Conservation (phyloP, 2,797 vertebrate genomes). For the Masticophis lateralis region DNA sequence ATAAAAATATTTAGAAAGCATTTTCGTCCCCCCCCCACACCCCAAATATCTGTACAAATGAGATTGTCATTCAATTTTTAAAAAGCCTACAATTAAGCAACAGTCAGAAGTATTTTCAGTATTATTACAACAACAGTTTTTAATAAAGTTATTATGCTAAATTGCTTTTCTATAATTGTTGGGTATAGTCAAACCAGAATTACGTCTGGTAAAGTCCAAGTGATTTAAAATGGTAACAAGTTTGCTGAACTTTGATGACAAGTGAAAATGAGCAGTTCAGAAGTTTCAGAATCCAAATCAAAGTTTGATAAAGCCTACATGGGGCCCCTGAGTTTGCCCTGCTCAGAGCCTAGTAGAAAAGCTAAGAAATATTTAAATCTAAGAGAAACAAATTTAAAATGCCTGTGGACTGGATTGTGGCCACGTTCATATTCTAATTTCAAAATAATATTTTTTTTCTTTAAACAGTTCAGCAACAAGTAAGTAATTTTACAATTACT, state of each 20-base stretch:
- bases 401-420: neutral
- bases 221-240: neutral
- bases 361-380: neutral
- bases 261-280: neutral
- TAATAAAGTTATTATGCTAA: neutral
- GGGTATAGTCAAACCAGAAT: neutral
- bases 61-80: neutral
- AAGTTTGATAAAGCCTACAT: neutral
- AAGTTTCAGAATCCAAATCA: neutral
- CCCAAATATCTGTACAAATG: neutral
- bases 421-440: neutral
- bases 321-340: neutral
- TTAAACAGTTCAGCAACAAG: neutral
- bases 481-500: neutral
- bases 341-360: neutral
- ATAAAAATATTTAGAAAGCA: neutral
- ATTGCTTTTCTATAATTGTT: neutral
- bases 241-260: neutral
- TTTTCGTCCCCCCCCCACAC: neutral
- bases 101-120: neutral
- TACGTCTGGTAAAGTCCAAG: neutral
- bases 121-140: neutral
- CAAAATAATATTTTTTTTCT: neutral
- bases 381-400: neutral
- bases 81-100: neutral